Conservation (phyloP, 2,888 invertebrate species). For the Saturnia japonica region DNA sequence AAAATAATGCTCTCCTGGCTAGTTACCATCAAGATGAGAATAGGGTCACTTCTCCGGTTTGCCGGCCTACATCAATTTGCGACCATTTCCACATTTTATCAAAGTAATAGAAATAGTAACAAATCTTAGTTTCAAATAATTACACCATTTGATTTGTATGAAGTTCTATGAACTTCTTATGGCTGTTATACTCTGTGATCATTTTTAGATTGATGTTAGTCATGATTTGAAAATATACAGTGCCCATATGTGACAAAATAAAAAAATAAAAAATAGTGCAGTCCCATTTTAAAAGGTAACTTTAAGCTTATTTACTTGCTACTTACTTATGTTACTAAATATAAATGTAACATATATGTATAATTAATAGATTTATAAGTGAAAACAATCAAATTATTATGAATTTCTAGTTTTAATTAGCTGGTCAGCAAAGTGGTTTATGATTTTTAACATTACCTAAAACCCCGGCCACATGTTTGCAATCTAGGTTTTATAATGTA, state of each 20-base stretch:
- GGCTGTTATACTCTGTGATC: too few relatives aligned
- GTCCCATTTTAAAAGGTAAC: background rate
- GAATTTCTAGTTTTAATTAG: background rate
- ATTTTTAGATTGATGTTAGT: too few relatives aligned
- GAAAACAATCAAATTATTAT: too few relatives aligned
- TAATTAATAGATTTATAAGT: too few relatives aligned
- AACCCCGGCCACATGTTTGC: background rate
- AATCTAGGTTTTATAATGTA: too few relatives aligned
- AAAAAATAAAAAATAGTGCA: background rate
- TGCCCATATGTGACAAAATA: background rate
- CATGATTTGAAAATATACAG: background rate
- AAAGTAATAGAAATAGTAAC: background rate
- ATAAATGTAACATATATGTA: too few relatives aligned
- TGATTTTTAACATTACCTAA: background rate
- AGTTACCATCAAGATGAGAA: too few relatives aligned
- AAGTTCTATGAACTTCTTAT: background rate
- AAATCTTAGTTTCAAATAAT: background rate
- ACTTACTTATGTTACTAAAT: too few relatives aligned
- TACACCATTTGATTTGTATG: too few relatives aligned
- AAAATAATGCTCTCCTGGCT: too few relatives aligned
- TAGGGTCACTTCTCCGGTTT: background rate
- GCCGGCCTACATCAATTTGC: too few relatives aligned
- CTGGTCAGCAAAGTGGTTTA: background rate
- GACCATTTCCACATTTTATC: background rate
- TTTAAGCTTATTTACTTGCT: too few relatives aligned